Evolutionary conservation across 2,888 invertebrate species (phyloP).

Genomic region (Nemoura dubitans): DNA sequence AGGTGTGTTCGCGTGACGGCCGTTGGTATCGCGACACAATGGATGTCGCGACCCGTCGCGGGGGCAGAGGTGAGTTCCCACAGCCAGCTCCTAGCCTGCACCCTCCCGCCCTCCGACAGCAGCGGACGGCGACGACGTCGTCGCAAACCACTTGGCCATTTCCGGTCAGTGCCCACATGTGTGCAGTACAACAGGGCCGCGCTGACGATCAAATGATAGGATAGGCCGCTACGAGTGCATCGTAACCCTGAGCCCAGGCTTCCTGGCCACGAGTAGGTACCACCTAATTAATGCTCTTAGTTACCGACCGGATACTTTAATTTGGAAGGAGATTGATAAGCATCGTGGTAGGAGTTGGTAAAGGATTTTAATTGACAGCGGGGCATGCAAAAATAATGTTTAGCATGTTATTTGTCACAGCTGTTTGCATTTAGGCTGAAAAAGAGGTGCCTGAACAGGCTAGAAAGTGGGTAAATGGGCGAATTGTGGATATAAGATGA

Average conservation of each 20-base stretch:
- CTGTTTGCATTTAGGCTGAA: too few species aligned
- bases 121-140: neutral
- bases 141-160: neutral
- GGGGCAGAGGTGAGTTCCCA: slow-evolving; percentile 22
- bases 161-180: slow-evolving; percentile 18
- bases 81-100: neutral
- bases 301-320: neutral
- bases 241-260: neutral
- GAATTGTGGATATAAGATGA: too few species aligned
- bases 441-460: too few species aligned
- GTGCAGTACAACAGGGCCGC: neutral
- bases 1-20: neutral
- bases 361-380: too few species aligned
- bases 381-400: too few species aligned
- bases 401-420: too few species aligned
- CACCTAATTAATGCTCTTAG: neutral
- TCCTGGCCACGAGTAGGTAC: neutral
- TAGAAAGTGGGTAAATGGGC: too few species aligned
- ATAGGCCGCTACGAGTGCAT: neutral
- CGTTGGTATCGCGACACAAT: neutral
- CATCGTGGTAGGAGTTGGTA: neutral
- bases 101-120: too few species aligned
- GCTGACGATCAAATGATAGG: neutral
- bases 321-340: neutral
- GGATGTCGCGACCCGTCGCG: neutral